Conservation (phyloP, 2,797 vertebrate genomes). For the Phylloscopus collybita region DNA sequence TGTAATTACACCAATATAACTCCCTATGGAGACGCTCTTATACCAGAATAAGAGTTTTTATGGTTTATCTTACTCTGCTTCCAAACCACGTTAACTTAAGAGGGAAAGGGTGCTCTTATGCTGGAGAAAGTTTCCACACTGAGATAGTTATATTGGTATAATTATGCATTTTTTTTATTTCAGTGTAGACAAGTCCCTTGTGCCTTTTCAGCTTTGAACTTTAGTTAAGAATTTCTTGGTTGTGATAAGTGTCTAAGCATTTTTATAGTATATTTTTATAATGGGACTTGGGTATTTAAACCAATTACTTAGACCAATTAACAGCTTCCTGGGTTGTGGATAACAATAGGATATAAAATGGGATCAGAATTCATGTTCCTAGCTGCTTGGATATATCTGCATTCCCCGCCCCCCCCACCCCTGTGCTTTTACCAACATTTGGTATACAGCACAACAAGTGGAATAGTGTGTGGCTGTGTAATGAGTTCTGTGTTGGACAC, state of each 20-base stretch:
- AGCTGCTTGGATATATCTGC: background rate
- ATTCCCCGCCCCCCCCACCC: rapidly evolving
- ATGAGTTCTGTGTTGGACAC: constrained; percentile 8
- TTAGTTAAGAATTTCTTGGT: constrained; percentile 65
- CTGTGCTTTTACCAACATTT: background rate
- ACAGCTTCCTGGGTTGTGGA: constrained; percentile 21
- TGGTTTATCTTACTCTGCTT: constrained; percentile 26
- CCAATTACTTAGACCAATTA: constrained; percentile 57
- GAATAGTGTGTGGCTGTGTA: background rate
- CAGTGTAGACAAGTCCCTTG: constrained; percentile 27
- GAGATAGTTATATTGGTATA: constrained; percentile 43
- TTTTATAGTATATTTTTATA: constrained; percentile 53
- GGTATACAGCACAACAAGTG: background rate
- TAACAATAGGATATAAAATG: constrained; percentile 22
- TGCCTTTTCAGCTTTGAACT: constrained; percentile 62
- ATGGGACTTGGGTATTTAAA: constrained; percentile 55
- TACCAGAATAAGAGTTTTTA: constrained; percentile 56
- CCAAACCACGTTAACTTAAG: background rate
- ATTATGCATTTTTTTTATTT: constrained; percentile 49
- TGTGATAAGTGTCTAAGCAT: constrained; percentile 53
- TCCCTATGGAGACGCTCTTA: constrained; percentile 23
- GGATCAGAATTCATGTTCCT: constrained; percentile 16
- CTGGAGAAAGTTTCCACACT: constrained; percentile 22
- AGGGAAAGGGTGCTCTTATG: constrained; percentile 20
- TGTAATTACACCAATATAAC: constrained; percentile 61